Evolutionary conservation across 2,888 invertebrate genomes (phyloP).

Genomic region (Cataglyphis rosenhaueri): DNA sequence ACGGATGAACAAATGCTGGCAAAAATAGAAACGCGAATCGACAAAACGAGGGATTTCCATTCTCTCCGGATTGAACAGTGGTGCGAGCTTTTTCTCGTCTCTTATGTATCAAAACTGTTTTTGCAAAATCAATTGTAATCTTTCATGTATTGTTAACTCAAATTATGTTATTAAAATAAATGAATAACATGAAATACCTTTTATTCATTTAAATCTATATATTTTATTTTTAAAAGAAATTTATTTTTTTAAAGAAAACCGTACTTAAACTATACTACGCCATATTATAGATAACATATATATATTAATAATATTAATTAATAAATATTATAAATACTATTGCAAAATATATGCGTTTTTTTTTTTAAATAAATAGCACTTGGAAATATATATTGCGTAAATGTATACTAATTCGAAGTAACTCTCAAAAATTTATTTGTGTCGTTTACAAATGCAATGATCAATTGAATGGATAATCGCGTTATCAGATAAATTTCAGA

Average conservation of each 20-base stretch:
- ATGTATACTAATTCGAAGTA: not conserved
- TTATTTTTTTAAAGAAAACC: not conserved
- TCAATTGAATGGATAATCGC: conserved; percentile 66
- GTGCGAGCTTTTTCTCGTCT: not conserved
- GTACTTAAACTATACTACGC: not conserved
- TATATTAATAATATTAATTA: not conserved
- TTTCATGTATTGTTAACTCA: not conserved
- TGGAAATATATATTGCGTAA: not conserved
- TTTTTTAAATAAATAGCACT: not conserved
- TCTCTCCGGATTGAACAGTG: conserved; percentile 34
- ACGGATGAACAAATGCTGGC: conserved; percentile 17
- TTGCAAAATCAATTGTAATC: conserved; percentile 7
- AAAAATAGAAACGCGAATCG: conserved; percentile 25
- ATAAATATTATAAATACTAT: not conserved
- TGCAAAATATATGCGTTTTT: not conserved
- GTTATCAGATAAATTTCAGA: conserved; percentile 58
- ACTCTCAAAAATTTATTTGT: conserved; percentile 1
- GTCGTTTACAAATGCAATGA: conserved; percentile 48
- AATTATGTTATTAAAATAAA: conserved; percentile 20
- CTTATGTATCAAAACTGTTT: not conserved
- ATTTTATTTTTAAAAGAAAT: not conserved
- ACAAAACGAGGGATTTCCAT: conserved; percentile 46
- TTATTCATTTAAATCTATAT: not conserved
- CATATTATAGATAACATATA: not conserved
- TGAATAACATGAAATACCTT: not conserved